phyloP scores from a whole-genome alignment of 2,888 invertebrate species.

The Thereva nobilitata region DNA sequence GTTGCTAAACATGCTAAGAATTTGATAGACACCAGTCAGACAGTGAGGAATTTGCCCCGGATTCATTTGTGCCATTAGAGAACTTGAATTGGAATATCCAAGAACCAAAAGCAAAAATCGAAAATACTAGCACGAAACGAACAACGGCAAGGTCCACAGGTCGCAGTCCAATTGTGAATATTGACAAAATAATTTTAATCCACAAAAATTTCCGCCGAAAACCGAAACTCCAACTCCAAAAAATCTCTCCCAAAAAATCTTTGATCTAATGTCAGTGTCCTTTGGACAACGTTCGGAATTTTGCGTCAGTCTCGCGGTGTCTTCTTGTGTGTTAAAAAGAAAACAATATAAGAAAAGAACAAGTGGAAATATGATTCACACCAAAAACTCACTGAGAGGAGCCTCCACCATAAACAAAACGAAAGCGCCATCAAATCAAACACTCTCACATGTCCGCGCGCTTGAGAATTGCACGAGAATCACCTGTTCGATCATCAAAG shows the following conservation, averaged over 20 bases:
- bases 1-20: too few relatives aligned
- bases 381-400: neutral
- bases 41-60: too few relatives aligned
- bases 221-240: neutral
- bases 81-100: too few relatives aligned
- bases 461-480: slow-evolving; percentile 11
- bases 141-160: too few relatives aligned
- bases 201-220: too few relatives aligned
- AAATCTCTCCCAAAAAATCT: slow-evolving; percentile 18
- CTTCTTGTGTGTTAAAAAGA: too few relatives aligned
- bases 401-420: neutral
- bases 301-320: neutral
- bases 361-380: neutral
- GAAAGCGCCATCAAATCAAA: slow-evolving; percentile 11
- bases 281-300: slow-evolving; percentile 14
- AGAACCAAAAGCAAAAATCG: too few relatives aligned
- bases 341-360: neutral
- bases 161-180: too few relatives aligned
- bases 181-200: too few relatives aligned
- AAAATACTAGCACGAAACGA: too few relatives aligned
- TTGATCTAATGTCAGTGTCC: slow-evolving; percentile 23
- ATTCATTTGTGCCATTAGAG: too few relatives aligned
- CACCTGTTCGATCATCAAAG: slow-evolving; percentile 31
- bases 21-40: too few relatives aligned
- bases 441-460: slow-evolving; percentile 11